These are phyloP conservation scores for Procavia capensis DNA, from an alignment of 2,113 vertebrate genomes.

Conservation along the genomic window DNA sequence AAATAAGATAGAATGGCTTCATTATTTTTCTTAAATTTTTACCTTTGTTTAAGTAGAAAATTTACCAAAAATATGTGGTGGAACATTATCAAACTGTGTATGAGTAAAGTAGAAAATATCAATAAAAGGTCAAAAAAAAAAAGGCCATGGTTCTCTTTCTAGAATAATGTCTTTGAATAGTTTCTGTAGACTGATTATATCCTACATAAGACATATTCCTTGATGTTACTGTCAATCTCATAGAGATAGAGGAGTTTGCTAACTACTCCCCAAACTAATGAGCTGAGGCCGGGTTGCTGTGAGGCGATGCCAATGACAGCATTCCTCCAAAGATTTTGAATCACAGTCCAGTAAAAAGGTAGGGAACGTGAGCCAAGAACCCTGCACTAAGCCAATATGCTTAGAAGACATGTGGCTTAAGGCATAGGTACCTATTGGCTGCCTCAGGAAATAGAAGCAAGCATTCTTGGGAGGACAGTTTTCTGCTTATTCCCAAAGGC, in stretches of 20 bases:
- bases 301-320: neutral
- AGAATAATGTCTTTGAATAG: neutral
- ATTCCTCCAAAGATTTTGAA: neutral
- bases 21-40: slow-evolving; percentile 36
- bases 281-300: neutral
- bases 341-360: neutral
- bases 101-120: slow-evolving; percentile 30
- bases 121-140: slow-evolving; percentile 23
- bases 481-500: neutral
- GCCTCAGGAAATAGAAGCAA: neutral
- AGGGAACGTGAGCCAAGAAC: neutral
- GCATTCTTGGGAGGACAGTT: neutral
- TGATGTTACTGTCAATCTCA: neutral
- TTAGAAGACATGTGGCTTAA: neutral
- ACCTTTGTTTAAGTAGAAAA: slow-evolving; percentile 47
- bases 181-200: neutral
- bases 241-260: neutral
- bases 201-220: neutral
- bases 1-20: neutral
- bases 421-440: neutral
- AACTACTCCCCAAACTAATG: neutral
- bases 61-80: neutral
- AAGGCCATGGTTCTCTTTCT: slow-evolving; percentile 15
- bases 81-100: neutral
- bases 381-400: neutral